Evolutionary conservation across 2,113 vertebrate genomes (phyloP).

Genomic region (Tonatia bakeri): DNA sequence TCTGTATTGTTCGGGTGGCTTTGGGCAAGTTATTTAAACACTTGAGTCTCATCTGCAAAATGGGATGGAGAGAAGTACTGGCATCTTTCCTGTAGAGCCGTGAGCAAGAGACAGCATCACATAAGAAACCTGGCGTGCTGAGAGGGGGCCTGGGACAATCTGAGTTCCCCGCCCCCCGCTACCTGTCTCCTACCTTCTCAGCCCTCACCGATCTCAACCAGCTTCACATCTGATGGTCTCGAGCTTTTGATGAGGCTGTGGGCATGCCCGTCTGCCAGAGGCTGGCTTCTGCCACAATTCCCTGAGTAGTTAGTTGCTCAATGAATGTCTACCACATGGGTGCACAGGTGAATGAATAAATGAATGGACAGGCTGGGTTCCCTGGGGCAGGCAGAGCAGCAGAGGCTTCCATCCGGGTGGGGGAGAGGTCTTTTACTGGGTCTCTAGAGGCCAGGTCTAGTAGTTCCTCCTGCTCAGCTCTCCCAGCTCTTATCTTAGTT

Average conservation of each 20-base stretch:
- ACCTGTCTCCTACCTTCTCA: not conserved
- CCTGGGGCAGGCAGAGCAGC: not conserved
- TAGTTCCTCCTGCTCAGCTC: slow-evolving; percentile 25
- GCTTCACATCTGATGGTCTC: not conserved
- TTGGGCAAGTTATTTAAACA: not conserved
- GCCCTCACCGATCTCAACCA: not conserved
- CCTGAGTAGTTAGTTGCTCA: not conserved
- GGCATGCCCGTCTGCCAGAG: too few relatives aligned
- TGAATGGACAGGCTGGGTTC: not conserved
- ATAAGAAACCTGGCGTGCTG: not conserved
- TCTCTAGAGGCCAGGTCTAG: not conserved
- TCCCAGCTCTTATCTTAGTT: slow-evolving; percentile 54
- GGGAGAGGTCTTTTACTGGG: not conserved
- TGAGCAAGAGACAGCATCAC: not conserved
- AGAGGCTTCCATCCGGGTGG: not conserved
- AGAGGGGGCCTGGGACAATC: not conserved
- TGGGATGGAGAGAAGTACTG: not conserved
- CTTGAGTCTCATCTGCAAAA: not conserved
- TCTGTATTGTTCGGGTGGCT: not conserved
- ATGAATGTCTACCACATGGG: too few relatives aligned
- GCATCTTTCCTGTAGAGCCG: not conserved
- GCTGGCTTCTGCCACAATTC: not conserved
- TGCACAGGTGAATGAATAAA: accelerated
- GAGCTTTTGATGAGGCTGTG: not conserved
- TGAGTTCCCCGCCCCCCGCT: not conserved